phyloP scores from a whole-genome alignment of 2,113 vertebrate genomes.

The Larimichthys crocea region DNA sequence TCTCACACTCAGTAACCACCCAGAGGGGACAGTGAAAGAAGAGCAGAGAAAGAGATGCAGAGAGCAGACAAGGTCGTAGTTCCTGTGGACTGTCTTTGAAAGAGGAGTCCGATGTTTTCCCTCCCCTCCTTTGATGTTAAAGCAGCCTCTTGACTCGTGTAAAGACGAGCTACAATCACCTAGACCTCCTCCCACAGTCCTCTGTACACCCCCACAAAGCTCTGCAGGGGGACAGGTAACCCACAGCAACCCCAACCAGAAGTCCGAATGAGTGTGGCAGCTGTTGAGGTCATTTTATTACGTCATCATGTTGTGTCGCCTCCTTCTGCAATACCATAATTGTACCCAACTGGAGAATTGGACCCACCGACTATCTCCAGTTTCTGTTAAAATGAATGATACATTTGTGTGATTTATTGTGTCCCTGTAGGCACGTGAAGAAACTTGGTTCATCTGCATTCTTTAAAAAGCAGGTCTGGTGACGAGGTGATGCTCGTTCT shows the following conservation, averaged over 20 bases:
- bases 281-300: conserved; percentile 2
- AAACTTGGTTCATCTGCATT: not conserved
- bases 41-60: conserved; percentile 63
- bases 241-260: conserved; percentile 70
- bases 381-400: too few relatives aligned
- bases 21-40: conserved; percentile 69
- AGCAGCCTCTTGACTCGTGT: conserved; percentile 72
- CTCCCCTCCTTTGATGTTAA: conserved; percentile 78
- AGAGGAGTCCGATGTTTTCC: conserved; percentile 68
- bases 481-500: not conserved
- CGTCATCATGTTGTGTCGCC: too few relatives aligned
- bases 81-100: conserved; percentile 79
- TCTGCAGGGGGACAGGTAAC: conserved; percentile 73
- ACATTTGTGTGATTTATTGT: not conserved
- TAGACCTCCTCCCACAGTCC: conserved; percentile 42
- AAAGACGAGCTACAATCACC: conserved; percentile 72
- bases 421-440: not conserved
- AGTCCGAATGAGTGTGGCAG: conserved; percentile 76
- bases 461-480: not conserved
- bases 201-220: conserved; percentile 62
- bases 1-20: conserved; percentile 45
- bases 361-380: too few relatives aligned
- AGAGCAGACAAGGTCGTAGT: conserved; percentile 71
- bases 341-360: too few relatives aligned
- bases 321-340: too few relatives aligned